Conservation (phyloP, 2,888 invertebrate species). For the Mesodorylaimus sp. region DNA sequence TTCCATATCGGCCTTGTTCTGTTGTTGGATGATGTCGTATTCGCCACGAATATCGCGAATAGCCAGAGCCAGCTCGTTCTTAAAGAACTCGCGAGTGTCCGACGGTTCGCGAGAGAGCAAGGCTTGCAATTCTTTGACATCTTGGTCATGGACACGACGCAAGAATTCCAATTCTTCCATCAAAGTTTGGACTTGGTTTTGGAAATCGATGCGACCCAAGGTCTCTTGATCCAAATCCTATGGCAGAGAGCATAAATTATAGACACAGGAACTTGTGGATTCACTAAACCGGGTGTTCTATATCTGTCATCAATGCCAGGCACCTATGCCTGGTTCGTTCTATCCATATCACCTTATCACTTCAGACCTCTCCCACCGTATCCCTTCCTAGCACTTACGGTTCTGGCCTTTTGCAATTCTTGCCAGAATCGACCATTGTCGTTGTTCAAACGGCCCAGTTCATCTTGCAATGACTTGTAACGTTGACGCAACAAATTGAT, state of each 20-base stretch:
- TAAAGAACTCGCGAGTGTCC: conserved; percentile 34
- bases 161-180: conserved; percentile 31
- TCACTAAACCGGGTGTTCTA: too few relatives aligned
- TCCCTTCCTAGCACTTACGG: conserved; percentile 12
- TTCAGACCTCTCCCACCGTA: too few relatives aligned
- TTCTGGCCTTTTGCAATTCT: conserved; percentile 26
- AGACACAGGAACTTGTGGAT: too few relatives aligned
- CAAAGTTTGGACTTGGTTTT: conserved; percentile 30
- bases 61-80: conserved; percentile 38
- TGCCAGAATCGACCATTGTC: conserved; percentile 28
- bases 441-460: conserved; percentile 24
- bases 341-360: neutral
- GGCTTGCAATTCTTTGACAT: conserved; percentile 29
- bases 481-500: conserved; percentile 27
- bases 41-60: conserved; percentile 37
- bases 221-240: conserved; percentile 33
- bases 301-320: too few relatives aligned
- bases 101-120: conserved; percentile 27
- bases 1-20: conserved; percentile 37
- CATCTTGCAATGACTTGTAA: conserved; percentile 26
- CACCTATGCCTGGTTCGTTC: too few relatives aligned
- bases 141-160: conserved; percentile 17
- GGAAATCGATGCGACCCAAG: conserved; percentile 30
- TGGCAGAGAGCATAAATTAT: conserved; percentile 1
- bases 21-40: conserved; percentile 34